Base-by-base conservation (phyloP, 2,797 vertebrate genomes). In the Acrossocheilus fasciatus region DNA sequence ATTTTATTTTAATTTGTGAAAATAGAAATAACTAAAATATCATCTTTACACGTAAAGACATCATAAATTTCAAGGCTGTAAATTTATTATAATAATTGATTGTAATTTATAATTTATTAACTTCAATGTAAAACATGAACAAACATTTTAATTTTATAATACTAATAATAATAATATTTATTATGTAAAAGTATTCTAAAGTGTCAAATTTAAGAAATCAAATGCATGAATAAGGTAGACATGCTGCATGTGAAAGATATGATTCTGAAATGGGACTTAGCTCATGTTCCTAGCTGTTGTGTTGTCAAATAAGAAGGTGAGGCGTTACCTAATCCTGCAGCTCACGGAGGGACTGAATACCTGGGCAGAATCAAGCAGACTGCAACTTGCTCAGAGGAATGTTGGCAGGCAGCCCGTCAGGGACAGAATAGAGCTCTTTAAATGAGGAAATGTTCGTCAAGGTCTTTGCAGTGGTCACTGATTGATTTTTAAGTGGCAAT, bases 361-460 rank as follows among this genome's bases (percentile, higher is more conserved):
- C 88, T 87, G 83, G 81, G 54, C 83, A 81, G 86, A 83, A 30
- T 78, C 18, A 57, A 85, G 75, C 86, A 80, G 70, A 82, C 84
- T 83, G 72, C 43, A 76, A 86, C 87, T 86, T 83, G 75, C 81
- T 68, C 47, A 69, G 68, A 80, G 75, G 84, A 86, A 88, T 83
- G 81, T 86, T 88, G 83, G 88, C 86, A 9, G 9, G 4, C 10
- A 0, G 45, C 84, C 77, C 23, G 7, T 59, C 14, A 45, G 26
- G n/a, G 11, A 34, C 41, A 23, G 54, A 81, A 66, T n/a, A 15
- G 52, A 45, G 47, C 66, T 36, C 11, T 85, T 57, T 79, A 59
- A 69, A 85, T 14, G 30, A 86, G 69, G 69, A 86, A 74, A 39
- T 64, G 26, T 52, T 72, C 30, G 3, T 85, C n/a, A 59, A 36